Evolutionary conservation across 23 tunicate species (phyloP).

Genomic region (Trididemnum clinides): DNA sequence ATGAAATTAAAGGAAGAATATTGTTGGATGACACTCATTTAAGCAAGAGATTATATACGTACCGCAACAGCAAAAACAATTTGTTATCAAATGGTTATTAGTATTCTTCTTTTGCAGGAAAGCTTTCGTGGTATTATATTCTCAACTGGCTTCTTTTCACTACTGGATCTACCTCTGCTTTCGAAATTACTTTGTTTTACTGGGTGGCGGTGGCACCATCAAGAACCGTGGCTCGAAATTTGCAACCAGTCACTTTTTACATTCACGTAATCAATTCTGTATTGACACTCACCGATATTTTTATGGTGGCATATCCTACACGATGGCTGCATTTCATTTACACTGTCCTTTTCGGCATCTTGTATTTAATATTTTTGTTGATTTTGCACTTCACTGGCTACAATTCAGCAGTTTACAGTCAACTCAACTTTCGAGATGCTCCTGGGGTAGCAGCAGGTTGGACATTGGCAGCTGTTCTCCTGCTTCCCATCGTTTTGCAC

Average conservation of each 20-base stretch:
- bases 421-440: conserved; percentile 32
- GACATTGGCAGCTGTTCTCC: conserved; percentile 21
- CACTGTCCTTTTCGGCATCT: conserved; percentile 28
- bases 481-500: conserved; percentile 35
- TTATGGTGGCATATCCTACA: conserved; percentile 55
- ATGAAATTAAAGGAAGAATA: too few relatives aligned
- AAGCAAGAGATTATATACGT: too few relatives aligned
- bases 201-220: conserved; percentile 35
- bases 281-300: conserved; percentile 31
- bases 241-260: conserved; percentile 42
- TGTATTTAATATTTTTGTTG: conserved; percentile 37
- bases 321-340: conserved; percentile 53
- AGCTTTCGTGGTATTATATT: conserved; percentile 43
- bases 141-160: conserved; percentile 40
- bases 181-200: conserved; percentile 35
- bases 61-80: too few relatives aligned
- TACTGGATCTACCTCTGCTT: conserved; percentile 41
- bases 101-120: conserved; percentile 53
- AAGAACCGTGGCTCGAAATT: conserved; percentile 20
- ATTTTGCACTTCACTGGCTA: conserved; percentile 46
- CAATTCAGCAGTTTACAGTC: conserved; percentile 34
- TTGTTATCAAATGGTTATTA: too few relatives aligned
- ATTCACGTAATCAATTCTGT: conserved; percentile 57
- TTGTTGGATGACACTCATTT: too few relatives aligned
- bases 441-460: conserved; percentile 47